Evolutionary conservation across 2,113 vertebrate species (phyloP).

Genomic region (Limanda limanda): DNA sequence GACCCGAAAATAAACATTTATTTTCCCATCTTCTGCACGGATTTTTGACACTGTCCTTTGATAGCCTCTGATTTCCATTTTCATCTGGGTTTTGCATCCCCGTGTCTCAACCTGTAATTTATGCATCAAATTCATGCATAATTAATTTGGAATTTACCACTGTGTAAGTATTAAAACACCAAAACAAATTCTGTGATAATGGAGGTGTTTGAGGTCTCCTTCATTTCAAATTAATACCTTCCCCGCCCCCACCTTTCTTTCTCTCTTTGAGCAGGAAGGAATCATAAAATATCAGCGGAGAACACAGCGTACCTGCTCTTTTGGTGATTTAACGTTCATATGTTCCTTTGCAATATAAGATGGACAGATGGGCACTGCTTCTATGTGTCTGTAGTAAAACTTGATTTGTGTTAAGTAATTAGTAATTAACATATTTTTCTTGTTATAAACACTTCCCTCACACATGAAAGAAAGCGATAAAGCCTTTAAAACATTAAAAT

Average conservation of each 20-base stretch:
- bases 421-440: neutral
- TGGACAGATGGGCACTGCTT: neutral
- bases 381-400: neutral
- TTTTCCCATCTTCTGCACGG: constrained; percentile 76
- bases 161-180: constrained; percentile 80
- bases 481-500: too few relatives aligned
- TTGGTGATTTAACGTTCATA: neutral
- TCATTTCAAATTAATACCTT: constrained; percentile 72
- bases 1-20: constrained; percentile 87
- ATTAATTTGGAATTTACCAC: constrained; percentile 86
- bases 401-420: neutral
- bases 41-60: constrained; percentile 79
- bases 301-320: too few relatives aligned
- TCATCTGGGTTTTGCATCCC: constrained; percentile 53
- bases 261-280: neutral
- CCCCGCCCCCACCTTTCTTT: neutral
- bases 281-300: neutral
- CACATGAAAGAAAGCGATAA: too few relatives aligned
- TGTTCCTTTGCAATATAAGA: neutral
- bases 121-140: constrained; percentile 87
- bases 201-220: constrained; percentile 73
- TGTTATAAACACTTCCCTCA: neutral
- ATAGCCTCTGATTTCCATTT: constrained; percentile 81
- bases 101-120: constrained; percentile 75
- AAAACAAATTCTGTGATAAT: constrained; percentile 80